Percentiles rank a stretch among this genome's conserved stretches.
Evolutionary conservation across 2,797 vertebrate species (phyloP).

Genomic region (Nothura maculosa): DNA sequence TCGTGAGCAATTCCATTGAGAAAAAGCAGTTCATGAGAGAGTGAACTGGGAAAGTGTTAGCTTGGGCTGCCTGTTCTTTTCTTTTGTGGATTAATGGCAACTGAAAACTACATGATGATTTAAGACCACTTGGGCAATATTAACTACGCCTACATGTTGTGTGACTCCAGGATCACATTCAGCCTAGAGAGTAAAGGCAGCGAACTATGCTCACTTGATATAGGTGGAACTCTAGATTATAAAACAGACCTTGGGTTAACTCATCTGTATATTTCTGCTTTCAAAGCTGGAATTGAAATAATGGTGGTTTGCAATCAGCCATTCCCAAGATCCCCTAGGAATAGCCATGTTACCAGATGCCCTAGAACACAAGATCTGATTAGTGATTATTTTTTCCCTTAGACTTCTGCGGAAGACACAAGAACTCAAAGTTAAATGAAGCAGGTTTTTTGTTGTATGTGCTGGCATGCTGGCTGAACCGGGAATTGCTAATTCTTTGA

Average conservation of each 20-base stretch:
- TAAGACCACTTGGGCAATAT: conserved; percentile 61
- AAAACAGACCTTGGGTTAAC: conserved; percentile 22
- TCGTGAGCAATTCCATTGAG: conserved; percentile 53
- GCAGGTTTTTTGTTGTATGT: background rate
- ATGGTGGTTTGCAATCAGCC: background rate
- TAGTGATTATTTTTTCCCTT: background rate
- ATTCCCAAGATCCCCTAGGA: background rate
- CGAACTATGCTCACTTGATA: conserved; percentile 19
- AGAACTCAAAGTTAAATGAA: conserved; percentile 13
- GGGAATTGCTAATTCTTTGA: background rate
- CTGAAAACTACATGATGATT: conserved; percentile 67
- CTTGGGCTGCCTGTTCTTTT: conserved; percentile 42
- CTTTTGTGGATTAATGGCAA: conserved; percentile 46
- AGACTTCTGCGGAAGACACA: background rate
- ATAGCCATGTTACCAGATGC: background rate
- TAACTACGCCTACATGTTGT: conserved; percentile 30
- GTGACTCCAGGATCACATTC: background rate
- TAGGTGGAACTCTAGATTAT: conserved; percentile 44
- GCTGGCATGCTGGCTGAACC: background rate
- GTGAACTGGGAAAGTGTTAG: conserved; percentile 69
- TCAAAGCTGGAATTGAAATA: background rate
- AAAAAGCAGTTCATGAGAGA: conserved; percentile 31
- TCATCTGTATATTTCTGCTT: background rate
- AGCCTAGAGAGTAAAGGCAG: conserved; percentile 44
- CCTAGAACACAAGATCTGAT: background rate